Conservation (phyloP, 2,797 vertebrate species). For the Falco peregrinus region DNA sequence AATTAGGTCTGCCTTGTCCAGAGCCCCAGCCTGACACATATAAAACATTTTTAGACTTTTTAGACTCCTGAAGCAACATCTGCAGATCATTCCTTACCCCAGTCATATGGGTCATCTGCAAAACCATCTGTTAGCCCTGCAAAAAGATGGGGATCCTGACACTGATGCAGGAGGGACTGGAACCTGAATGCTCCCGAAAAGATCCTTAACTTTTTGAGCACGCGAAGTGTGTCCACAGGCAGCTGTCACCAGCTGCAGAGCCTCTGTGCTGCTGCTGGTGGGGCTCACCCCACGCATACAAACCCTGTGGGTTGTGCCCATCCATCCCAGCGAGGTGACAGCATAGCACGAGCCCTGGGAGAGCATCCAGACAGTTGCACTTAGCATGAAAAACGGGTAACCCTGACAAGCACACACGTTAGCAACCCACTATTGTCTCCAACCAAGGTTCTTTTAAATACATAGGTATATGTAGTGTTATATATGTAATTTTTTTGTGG, state of each 20-base stretch:
- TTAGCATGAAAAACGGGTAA: neutral
- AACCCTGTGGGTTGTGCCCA: rapidly evolving
- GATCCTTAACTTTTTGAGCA: neutral
- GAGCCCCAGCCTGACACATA: neutral
- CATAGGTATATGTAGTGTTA: neutral
- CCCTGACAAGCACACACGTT: neutral
- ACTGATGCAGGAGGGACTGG: neutral
- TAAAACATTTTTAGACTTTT: neutral
- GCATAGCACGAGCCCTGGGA: neutral
- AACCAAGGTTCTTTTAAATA: neutral
- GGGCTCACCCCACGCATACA: rapidly evolving
- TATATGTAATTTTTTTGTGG: neutral
- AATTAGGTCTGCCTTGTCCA: neutral
- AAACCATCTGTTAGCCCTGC: neutral
- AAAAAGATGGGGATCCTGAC: neutral
- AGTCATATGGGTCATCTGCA: neutral
- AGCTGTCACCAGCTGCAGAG: neutral
- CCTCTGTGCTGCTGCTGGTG: rapidly evolving
- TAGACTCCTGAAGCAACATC: neutral
- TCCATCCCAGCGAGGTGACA: neutral
- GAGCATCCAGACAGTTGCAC: neutral
- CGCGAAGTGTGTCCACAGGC: neutral
- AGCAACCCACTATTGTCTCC: neutral
- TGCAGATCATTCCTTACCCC: neutral
- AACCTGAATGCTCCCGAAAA: neutral